Percentiles rank a stretch among this genome's conserved stretches.
phyloP scores from a whole-genome alignment of 2,888 invertebrate species.

The Artemia sinica region DNA sequence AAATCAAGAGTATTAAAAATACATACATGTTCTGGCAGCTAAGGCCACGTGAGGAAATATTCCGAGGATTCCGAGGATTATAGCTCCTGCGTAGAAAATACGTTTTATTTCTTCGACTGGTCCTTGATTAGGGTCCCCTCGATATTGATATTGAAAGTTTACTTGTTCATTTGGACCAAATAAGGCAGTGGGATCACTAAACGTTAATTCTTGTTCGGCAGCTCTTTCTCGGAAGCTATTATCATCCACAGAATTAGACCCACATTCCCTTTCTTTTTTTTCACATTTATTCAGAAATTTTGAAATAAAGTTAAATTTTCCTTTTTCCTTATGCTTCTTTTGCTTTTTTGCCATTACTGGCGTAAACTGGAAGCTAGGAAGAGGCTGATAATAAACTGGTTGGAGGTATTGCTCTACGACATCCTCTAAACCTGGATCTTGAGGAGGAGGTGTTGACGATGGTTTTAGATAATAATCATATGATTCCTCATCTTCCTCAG shows the following conservation, averaged over 20 bases:
- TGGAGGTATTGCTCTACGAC: background rate
- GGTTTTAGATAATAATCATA: slow-evolving; percentile 14
- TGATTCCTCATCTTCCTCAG: slow-evolving; percentile 13
- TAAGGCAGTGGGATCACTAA: background rate
- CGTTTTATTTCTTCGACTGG: slow-evolving; percentile 19
- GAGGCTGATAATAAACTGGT: slow-evolving; percentile 8
- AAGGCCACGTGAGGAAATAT: slow-evolving; percentile 17
- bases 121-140: slow-evolving; percentile 17
- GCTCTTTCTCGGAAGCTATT: slow-evolving; percentile 1
- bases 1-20: too few species aligned
- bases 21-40: slow-evolving; percentile 14
- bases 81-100: slow-evolving; percentile 20
- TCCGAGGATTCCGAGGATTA: slow-evolving; percentile 19
- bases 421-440: slow-evolving; percentile 14
- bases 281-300: background rate
- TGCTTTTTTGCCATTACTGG: background rate
- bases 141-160: slow-evolving; percentile 20
- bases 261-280: background rate
- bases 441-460: slow-evolving; percentile 14
- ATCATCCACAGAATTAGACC: background rate
- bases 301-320: background rate
- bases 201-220: background rate
- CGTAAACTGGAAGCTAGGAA: slow-evolving; percentile 4
- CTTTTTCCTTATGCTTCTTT: background rate
- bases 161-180: slow-evolving; percentile 16